These are phyloP conservation scores for Eustalomyia histrio DNA, from an alignment of 2,888 invertebrate species.

Conservation along the genomic window DNA sequence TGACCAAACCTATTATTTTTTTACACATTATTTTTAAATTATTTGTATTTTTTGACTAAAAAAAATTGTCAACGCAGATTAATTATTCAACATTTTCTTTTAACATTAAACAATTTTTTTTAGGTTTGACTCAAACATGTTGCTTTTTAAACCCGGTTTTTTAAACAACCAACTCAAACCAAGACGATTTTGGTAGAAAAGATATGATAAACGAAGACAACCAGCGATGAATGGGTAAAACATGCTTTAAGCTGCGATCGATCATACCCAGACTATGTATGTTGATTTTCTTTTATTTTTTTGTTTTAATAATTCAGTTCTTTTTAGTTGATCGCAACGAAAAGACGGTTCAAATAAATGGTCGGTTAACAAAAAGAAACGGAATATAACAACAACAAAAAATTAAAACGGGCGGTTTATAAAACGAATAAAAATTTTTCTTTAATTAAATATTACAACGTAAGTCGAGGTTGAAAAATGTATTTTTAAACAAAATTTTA, in stretches of 20 bases:
- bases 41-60: no score
- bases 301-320: constrained; percentile 62
- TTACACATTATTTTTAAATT: no score
- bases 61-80: neutral
- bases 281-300: no score
- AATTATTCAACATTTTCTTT: neutral
- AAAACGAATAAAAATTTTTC: constrained; percentile 4
- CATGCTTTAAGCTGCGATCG: neutral
- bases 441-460: constrained; percentile 7
- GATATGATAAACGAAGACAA: constrained; percentile 12
- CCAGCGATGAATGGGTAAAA: neutral
- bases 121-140: constrained; percentile 28
- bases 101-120: neutral
- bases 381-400: neutral
- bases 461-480: constrained; percentile 3
- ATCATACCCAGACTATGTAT: constrained; percentile 29
- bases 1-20: no score
- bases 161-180: no score
- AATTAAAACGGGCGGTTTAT: constrained; percentile 8
- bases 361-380: constrained; percentile 14
- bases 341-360: constrained; percentile 50
- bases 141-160: neutral
- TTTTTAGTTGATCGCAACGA: constrained; percentile 66
- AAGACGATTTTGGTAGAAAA: neutral
- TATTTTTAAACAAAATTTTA: no score